Evolutionary conservation across 2,888 invertebrate species (phyloP).

Genomic region (Disparrhopalites patrizii): DNA sequence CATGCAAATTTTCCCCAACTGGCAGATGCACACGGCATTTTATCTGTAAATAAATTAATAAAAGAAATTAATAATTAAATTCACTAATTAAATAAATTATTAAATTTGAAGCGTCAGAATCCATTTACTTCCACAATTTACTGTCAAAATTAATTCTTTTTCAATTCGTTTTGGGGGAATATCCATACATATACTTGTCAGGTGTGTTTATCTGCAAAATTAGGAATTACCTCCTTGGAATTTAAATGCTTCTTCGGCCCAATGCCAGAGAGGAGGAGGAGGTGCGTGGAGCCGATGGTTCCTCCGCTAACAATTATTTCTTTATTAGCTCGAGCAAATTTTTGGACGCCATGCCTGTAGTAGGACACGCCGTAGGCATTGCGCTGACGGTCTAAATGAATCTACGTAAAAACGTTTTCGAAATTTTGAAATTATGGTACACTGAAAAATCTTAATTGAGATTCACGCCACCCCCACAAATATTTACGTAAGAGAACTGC

Average conservation of each 20-base stretch:
- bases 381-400: conserved; percentile 16
- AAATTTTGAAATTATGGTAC: not conserved
- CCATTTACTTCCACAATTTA: no score
- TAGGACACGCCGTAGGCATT: conserved; percentile 28
- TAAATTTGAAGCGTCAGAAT: no score
- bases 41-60: conserved; percentile 26
- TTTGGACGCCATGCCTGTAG: conserved; percentile 25
- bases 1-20: conserved; percentile 42
- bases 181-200: no score
- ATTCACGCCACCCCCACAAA: no score
- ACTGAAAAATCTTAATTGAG: not conserved
- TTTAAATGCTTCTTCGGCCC: conserved; percentile 29
- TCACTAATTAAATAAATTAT: no score
- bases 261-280: conserved; percentile 29
- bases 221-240: conserved; percentile 15
- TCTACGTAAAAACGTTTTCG: not conserved
- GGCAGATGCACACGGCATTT: conserved; percentile 38
- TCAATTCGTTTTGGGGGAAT: not conserved
- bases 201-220: not conserved
- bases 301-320: conserved; percentile 31
- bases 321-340: conserved; percentile 29
- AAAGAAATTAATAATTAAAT: not conserved
- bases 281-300: conserved; percentile 17
- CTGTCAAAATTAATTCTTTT: not conserved
- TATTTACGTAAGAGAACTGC: no score